Evolutionary conservation across 2,888 invertebrate species (phyloP).

Genomic region (Oegoconia quadripuncta): DNA sequence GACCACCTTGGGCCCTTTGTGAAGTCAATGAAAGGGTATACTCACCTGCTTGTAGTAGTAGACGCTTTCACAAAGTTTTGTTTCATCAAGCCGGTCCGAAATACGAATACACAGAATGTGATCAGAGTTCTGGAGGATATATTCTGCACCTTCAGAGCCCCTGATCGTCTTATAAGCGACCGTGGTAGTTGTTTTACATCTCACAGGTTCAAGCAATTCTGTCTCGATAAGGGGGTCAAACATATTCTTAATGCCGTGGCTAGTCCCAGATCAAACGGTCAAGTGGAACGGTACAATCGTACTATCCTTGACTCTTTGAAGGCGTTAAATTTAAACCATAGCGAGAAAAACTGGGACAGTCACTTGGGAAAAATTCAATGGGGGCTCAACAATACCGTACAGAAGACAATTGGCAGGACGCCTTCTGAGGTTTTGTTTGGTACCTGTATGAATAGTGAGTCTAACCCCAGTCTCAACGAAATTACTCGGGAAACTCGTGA

Average conservation of each 20-base stretch:
- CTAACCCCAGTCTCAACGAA: neutral
- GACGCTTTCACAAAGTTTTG: conserved; percentile 3
- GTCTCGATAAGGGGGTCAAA: conserved; percentile 2
- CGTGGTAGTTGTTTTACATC: conserved; percentile 11
- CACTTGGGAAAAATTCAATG: neutral
- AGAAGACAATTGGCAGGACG: neutral
- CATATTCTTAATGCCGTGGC: conserved; percentile 3
- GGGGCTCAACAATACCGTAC: neutral
- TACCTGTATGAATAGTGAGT: too few relatives aligned
- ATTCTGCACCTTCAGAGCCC: conserved; percentile 8
- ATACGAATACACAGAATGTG: neutral
- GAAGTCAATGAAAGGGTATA: conserved; percentile 1
- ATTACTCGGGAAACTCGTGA: neutral
- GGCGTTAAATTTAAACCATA: neutral
- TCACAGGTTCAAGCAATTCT: conserved; percentile 6
- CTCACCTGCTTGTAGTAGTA: neutral
- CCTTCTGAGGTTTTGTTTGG: conserved; percentile 2
- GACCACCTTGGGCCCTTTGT: too few relatives aligned
- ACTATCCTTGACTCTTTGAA: neutral
- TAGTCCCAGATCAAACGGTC: conserved; percentile 1
- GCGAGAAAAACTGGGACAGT: conserved; percentile 3
- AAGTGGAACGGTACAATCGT: neutral
- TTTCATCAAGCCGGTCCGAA: conserved; percentile 15
- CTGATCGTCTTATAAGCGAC: conserved; percentile 6
- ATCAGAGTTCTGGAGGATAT: conserved; percentile 6